Percentiles rank a stretch among this genome's conserved stretches.
Evolutionary conservation across 2,888 invertebrate species (phyloP).

Genomic region (Ferrisia virgata): DNA sequence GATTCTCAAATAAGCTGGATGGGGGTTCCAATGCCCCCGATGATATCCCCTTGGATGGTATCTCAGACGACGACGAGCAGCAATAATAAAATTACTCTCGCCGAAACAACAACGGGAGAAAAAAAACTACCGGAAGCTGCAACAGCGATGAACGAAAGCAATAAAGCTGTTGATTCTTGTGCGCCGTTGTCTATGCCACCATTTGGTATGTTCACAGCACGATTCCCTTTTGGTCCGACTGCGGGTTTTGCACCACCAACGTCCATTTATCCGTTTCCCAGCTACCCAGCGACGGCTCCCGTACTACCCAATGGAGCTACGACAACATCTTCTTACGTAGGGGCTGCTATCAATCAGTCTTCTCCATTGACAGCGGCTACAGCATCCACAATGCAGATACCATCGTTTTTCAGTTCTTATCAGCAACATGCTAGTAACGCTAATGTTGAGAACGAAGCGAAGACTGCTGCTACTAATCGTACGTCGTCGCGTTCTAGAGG

Average conservation of each 20-base stretch:
- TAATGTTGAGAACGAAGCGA: neutral
- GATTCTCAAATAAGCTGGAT: neutral
- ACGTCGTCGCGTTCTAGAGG: neutral
- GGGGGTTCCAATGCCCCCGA: neutral
- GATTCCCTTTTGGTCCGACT: neutral
- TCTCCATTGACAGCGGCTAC: neutral
- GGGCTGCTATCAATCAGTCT: neutral
- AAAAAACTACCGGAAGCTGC: neutral
- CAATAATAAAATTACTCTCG: neutral
- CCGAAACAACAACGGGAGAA: neutral
- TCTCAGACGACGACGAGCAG: neutral
- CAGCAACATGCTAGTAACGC: neutral
- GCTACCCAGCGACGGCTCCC: neutral
- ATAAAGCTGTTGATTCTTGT: neutral
- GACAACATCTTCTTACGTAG: too few relatives aligned
- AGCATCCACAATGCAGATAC: neutral
- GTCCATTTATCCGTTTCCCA: neutral
- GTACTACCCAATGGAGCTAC: neutral
- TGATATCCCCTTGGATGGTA: slow-evolving; percentile 15
- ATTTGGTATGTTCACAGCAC: neutral
- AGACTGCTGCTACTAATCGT: neutral
- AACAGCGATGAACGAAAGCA: neutral
- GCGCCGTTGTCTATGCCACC: neutral
- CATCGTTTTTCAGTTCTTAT: neutral
- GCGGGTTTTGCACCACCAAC: neutral